Evolutionary conservation across 2,113 vertebrate genomes (phyloP).

Genomic region (Rallus limicola): DNA sequence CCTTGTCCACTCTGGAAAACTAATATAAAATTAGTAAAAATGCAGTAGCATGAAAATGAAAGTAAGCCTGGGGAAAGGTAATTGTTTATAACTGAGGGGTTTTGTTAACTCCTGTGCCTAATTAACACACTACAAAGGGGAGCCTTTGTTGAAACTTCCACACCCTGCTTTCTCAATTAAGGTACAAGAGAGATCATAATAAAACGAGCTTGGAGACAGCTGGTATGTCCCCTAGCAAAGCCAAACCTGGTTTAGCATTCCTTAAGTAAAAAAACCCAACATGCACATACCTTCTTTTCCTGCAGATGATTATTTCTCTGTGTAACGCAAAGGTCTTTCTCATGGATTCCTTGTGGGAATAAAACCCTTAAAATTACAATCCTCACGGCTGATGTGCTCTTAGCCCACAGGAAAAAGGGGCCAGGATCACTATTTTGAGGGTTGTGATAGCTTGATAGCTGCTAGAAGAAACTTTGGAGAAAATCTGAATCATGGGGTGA

Average conservation of each 20-base stretch:
- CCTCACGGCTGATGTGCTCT: background rate
- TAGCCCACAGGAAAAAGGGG: slow-evolving; percentile 27
- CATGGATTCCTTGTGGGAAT: background rate
- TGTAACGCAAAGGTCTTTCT: background rate
- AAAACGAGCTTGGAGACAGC: slow-evolving; percentile 29
- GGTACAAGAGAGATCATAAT: slow-evolving; percentile 1
- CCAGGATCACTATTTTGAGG: slow-evolving; percentile 19
- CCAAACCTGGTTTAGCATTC: slow-evolving; percentile 21
- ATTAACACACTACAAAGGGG: slow-evolving; percentile 56
- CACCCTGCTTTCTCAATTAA: slow-evolving; percentile 58
- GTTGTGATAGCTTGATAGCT: slow-evolving; percentile 2
- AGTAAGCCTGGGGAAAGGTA: slow-evolving; percentile 46
- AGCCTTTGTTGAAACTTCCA: slow-evolving; percentile 54
- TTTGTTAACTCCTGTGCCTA: slow-evolving; percentile 57
- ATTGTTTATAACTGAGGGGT: slow-evolving; percentile 42
- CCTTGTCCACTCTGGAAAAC: slow-evolving; percentile 34
- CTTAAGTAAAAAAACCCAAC: background rate
- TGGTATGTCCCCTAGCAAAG: slow-evolving; percentile 24
- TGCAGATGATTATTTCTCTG: background rate
- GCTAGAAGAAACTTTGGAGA: slow-evolving; percentile 38
- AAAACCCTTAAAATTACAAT: background rate
- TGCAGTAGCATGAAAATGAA: slow-evolving; percentile 13
- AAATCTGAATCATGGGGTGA: slow-evolving; percentile 50
- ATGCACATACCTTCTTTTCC: background rate
- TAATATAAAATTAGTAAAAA: slow-evolving; percentile 46